These are phyloP conservation scores for Lepidurus arcticus DNA, from an alignment of 1,140 invertebrate species.

Conservation along the genomic window DNA sequence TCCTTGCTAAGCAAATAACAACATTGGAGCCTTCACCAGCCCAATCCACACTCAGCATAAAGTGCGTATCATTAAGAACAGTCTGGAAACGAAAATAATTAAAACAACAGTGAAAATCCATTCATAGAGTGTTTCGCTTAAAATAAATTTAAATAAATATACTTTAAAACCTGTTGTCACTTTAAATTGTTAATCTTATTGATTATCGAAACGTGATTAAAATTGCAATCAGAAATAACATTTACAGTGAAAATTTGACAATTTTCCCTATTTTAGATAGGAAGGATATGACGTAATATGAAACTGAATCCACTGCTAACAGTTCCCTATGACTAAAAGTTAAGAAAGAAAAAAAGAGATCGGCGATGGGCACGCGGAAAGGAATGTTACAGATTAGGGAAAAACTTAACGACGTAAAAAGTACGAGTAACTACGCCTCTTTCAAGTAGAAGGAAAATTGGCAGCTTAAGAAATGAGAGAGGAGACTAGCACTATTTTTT, in stretches of 20 bases:
- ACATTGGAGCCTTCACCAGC: conserved; percentile 76
- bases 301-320: no score
- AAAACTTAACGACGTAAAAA: background rate
- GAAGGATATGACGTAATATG: no score
- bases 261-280: no score
- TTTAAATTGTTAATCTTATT: background rate
- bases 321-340: background rate
- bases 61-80: conserved; percentile 71
- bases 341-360: background rate
- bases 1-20: conserved; percentile 74
- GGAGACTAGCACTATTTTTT: no score
- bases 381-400: background rate
- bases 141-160: background rate
- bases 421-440: background rate
- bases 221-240: background rate
- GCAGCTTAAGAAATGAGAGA: background rate
- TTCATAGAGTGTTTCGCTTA: background rate
- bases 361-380: background rate
- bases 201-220: background rate
- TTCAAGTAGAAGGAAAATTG: conserved; percentile 3
- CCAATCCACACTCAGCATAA: conserved; percentile 84
- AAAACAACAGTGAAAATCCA: background rate
- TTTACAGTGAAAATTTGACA: no score
- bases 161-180: no score
- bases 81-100: conserved; percentile 44